Evolutionary conservation across 2,888 invertebrate species (phyloP), one percentile per base, ranked within the genome.

Genomic region (Epinotia brunnichana): DNA sequence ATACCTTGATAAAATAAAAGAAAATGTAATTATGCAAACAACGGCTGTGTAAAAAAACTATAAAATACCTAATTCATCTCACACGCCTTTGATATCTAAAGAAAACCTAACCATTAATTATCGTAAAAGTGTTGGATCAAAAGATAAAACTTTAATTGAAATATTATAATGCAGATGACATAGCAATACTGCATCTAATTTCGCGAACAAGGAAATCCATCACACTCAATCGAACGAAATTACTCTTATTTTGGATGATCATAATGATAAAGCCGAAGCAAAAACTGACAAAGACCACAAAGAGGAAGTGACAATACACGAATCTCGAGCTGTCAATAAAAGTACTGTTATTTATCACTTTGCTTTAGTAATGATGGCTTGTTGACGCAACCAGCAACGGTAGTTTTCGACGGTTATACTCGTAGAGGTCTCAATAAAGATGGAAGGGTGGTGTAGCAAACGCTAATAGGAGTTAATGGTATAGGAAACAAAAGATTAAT

Each of bases 341-440:
- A 69, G 63, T 41, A 73, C 73, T 15, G 73, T 68, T 73, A 72
- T 66, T 72, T 66, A 67, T 72, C 61, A 61, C 35, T 69, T 73
- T 73, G 73, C 68, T 63, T 69, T 73, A 41, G 68, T 63, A 73
- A 73, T 72, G 53, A 66, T 72, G 72, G 53, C 73, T 73, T 51
- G 57, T 73, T 73, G 69, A 69, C 73, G 73, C 63, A 73, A 73
- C 63, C 19, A 53, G 53, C 73, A 73, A 69, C 73, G 68, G 73
- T 69, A 73, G 41, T 39, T 57, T 35, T 35, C 9, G 35, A 72
- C 56, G 15, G 62, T 48, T 60, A 67, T 44, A 51, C 35, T n/a
- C n/a, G 51, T 41, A 41, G 17, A 21, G 1, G 17, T 63, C 41
- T 41, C 13, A 13, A 53, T 39, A 39, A 39, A 63, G 64, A 54